Percentiles rank a stretch among this genome's conserved stretches.
Conservation (phyloP, 2,113 vertebrate genomes). For the Neogale vison region DNA sequence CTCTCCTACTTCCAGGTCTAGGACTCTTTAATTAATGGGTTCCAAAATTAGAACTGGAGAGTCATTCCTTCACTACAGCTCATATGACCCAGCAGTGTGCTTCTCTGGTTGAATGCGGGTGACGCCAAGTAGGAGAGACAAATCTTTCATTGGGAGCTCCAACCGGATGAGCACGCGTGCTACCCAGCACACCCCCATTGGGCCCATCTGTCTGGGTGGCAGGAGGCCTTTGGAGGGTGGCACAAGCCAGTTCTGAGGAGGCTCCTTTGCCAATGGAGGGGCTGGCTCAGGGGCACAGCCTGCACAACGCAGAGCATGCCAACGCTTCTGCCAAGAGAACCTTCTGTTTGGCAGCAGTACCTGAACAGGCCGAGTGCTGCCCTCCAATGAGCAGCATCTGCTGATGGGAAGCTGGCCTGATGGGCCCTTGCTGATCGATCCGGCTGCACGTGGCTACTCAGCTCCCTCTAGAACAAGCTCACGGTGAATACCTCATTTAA, state of each 20-base stretch:
- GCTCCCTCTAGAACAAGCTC: not conserved
- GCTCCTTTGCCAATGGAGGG: not conserved
- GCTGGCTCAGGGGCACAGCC: not conserved
- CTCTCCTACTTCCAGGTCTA: not conserved
- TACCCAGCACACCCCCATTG: not conserved
- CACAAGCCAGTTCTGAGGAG: not conserved
- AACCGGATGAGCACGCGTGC: not conserved
- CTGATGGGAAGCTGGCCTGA: not conserved
- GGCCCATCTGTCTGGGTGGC: conserved; percentile 59
- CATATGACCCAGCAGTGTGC: not conserved
- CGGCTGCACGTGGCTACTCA: rapidly evolving
- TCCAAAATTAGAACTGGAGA: not conserved
- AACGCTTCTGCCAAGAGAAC: conserved; percentile 41
- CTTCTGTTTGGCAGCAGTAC: conserved; percentile 53
- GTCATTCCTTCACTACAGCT: not conserved
- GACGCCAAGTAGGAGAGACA: not conserved
- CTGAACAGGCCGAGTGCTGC: not conserved
- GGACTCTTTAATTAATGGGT: not conserved
- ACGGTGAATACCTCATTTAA: not conserved
- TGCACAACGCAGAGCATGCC: not conserved
- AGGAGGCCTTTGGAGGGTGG: not conserved
- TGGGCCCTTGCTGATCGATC: not conserved
- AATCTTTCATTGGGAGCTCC: not conserved
- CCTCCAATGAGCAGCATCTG: conserved; percentile 44
- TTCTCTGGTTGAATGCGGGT: not conserved